Conservation (phyloP, 2,888 invertebrate genomes). For the Noctua janthe region DNA sequence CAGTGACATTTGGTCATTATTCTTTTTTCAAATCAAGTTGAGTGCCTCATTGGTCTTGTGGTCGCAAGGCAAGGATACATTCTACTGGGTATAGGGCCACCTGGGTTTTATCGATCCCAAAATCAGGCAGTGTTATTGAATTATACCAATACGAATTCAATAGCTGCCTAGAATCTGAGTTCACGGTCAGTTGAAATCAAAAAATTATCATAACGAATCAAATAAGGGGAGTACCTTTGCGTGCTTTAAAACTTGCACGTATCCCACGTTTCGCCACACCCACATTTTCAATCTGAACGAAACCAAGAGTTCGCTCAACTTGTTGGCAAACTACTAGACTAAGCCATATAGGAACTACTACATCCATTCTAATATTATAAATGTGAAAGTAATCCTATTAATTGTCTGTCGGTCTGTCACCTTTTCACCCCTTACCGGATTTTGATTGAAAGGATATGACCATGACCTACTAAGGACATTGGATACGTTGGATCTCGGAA, state of each 20-base stretch:
- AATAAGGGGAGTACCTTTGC: neutral
- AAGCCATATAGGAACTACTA: slow-evolving; percentile 8
- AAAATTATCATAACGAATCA: too few species aligned
- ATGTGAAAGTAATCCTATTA: neutral
- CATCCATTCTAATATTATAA: neutral
- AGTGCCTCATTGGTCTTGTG: neutral
- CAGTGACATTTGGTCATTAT: slow-evolving; percentile 16
- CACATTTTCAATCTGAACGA: slow-evolving; percentile 32
- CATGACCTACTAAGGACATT: neutral
- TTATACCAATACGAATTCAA: neutral
- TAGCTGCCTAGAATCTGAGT: neutral
- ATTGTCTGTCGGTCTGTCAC: neutral
- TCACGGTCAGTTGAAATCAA: neutral
- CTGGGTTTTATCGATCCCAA: neutral
- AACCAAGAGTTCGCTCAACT: slow-evolving; percentile 38
- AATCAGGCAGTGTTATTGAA: neutral
- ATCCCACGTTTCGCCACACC: slow-evolving; percentile 3
- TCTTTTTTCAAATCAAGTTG: slow-evolving; percentile 20
- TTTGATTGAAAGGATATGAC: neutral
- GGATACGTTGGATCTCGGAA: neutral
- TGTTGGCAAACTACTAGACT: slow-evolving; percentile 15
- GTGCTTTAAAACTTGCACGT: neutral
- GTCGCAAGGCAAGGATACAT: neutral
- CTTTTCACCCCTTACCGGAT: neutral
- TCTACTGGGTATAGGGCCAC: neutral